Conservation (phyloP, 2,113 vertebrate genomes). For the Chiloscyllium plagiosum region DNA sequence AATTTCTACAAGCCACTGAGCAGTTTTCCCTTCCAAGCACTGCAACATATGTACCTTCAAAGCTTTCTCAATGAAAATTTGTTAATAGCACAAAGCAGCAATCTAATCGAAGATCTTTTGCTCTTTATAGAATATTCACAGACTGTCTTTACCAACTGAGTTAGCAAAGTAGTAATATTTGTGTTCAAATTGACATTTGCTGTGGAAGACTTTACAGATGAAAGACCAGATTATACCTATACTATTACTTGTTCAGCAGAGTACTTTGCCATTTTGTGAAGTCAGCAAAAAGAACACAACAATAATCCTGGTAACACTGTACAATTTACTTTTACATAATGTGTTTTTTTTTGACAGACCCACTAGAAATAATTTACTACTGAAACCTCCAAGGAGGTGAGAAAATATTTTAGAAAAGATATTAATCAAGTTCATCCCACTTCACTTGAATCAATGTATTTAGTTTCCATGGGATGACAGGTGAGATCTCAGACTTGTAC, state of each 20-base stretch:
- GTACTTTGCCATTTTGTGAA: neutral
- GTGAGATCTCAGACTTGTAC: neutral
- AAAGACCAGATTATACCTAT: neutral
- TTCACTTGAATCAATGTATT: neutral
- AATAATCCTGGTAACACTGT: neutral
- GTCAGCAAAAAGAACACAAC: neutral
- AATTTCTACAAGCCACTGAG: neutral
- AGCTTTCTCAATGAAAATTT: neutral
- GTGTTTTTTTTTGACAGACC: neutral
- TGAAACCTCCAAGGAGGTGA: neutral
- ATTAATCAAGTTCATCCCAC: neutral
- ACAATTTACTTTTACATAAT: neutral
- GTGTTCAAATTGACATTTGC: slow-evolving; percentile 4
- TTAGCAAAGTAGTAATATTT: neutral
- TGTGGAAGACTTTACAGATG: neutral
- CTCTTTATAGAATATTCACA: neutral
- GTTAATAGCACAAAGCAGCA: neutral
- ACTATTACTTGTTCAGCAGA: neutral
- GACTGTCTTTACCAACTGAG: neutral
- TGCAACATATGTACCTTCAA: neutral
- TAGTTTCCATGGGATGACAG: too few relatives aligned
- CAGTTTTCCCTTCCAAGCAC: neutral
- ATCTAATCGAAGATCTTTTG: neutral
- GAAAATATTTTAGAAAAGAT: neutral
- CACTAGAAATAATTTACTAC: neutral